phyloP scores from a whole-genome alignment of 2,113 vertebrate genomes.

The Sitta europaea region DNA sequence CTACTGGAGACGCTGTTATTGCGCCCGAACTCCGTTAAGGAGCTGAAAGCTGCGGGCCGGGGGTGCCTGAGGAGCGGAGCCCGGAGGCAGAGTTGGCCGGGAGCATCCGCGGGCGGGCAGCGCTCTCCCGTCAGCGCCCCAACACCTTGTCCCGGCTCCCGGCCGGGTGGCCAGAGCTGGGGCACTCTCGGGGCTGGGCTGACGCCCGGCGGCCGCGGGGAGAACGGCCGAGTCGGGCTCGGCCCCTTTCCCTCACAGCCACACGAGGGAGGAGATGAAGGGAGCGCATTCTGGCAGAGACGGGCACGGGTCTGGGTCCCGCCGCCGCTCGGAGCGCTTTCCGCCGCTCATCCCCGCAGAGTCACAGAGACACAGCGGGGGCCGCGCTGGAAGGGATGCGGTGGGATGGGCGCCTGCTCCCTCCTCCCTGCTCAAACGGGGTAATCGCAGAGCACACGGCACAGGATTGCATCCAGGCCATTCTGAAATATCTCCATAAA shows the following conservation, averaged over 20 bases:
- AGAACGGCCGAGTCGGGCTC: not conserved
- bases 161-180: fast-evolving
- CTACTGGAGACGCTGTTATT: not conserved
- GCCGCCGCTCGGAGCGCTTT: not conserved
- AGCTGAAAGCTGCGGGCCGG: fast-evolving
- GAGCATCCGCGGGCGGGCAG: too few relatives aligned
- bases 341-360: not conserved
- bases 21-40: fast-evolving
- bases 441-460: not conserved
- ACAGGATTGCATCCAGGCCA: not conserved
- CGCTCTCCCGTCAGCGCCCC: too few relatives aligned
- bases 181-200: not conserved
- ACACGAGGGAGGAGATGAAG: fast-evolving
- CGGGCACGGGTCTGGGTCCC: too few relatives aligned
- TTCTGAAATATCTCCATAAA: too few relatives aligned
- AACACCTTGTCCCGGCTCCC: fast-evolving
- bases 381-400: not conserved
- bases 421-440: not conserved
- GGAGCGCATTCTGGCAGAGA: not conserved
- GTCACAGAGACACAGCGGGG: not conserved
- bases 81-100: too few relatives aligned
- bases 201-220: not conserved
- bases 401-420: too few relatives aligned
- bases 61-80: not conserved
- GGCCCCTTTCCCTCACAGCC: not conserved